Base-by-base conservation (phyloP, 2,113 vertebrate species). In the Thryonomys swinderianus region DNA sequence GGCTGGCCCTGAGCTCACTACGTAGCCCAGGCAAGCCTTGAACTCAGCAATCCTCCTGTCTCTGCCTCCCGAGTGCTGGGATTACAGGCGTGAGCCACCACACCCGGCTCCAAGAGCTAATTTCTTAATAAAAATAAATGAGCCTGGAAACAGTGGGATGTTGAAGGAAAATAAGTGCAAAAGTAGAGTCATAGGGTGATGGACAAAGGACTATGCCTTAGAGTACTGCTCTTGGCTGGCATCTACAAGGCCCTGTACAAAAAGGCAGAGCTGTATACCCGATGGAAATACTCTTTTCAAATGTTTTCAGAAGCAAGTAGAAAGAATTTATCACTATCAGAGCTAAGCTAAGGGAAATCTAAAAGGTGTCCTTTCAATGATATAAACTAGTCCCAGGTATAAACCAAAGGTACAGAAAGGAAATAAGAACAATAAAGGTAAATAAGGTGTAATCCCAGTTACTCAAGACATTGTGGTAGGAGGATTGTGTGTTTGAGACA, bases 21-120 rank as follows among this genome's bases (percentile, higher is more conserved):
- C n/a, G n/a, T n/a, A n/a, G n/a, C n/a, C n/a, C n/a, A n/a, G n/a
- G n/a, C n/a, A n/a, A n/a, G n/a, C n/a, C n/a, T n/a, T n/a, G n/a
- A n/a, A n/a, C n/a, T n/a, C n/a, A n/a, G n/a, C n/a, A n/a, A n/a
- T n/a, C n/a, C n/a, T n/a, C n/a, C n/a, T n/a, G n/a, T n/a, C n/a
- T n/a, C n/a, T n/a, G n/a, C n/a, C n/a, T n/a, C n/a, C n/a, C n/a
- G n/a, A n/a, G n/a, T n/a, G n/a, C n/a, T n/a, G n/a, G n/a, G n/a
- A n/a, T n/a, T n/a, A n/a, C n/a, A n/a, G n/a, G n/a, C n/a, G n/a
- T n/a, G n/a, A n/a, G n/a, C n/a, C n/a, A n/a, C n/a, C n/a, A n/a
- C n/a, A n/a, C n/a, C n/a, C n/a, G n/a, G n/a, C n/a, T n/a, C n/a
- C 45, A 88, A 88, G 40, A 90, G 32, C 32, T 90, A 27, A 74